phyloP scores from a whole-genome alignment of 2,888 invertebrate genomes.

The Amphipoea oculea region DNA sequence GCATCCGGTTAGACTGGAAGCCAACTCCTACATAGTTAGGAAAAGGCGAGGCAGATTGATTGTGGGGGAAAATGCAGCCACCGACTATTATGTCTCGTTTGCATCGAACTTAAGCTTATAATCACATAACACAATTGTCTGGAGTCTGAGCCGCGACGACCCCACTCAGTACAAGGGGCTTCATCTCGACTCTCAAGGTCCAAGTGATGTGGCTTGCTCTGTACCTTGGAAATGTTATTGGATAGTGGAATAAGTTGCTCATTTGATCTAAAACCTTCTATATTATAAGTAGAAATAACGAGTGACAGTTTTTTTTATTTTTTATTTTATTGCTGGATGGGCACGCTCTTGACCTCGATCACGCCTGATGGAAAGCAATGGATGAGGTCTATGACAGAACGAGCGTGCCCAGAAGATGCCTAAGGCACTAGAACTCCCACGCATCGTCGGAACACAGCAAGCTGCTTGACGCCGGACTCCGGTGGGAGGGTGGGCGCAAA shows the following conservation, averaged over 20 bases:
- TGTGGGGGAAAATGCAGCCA: background rate
- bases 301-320: background rate
- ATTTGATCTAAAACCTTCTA: background rate
- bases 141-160: conserved; percentile 8
- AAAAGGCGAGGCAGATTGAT: too few relatives aligned
- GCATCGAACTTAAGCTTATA: background rate
- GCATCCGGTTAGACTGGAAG: too few relatives aligned
- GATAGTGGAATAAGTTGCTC: background rate
- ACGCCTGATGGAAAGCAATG: too few relatives aligned
- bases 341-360: too few relatives aligned
- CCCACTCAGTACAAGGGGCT: conserved; percentile 16
- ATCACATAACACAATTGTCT: conserved; percentile 40
- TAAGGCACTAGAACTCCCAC: too few relatives aligned
- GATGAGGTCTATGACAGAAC: too few relatives aligned
- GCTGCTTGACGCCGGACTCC: too few relatives aligned
- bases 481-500: too few relatives aligned
- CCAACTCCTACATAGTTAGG: too few relatives aligned
- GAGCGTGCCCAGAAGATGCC: too few relatives aligned
- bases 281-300: background rate
- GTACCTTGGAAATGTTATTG: conserved; percentile 33
- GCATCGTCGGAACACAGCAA: too few relatives aligned
- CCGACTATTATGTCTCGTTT: background rate
- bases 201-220: background rate
- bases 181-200: background rate
- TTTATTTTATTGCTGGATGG: too few relatives aligned